These are phyloP conservation scores for Hyperoplus immaculatus DNA, from an alignment of 2,797 vertebrate species.

Conservation along the genomic window DNA sequence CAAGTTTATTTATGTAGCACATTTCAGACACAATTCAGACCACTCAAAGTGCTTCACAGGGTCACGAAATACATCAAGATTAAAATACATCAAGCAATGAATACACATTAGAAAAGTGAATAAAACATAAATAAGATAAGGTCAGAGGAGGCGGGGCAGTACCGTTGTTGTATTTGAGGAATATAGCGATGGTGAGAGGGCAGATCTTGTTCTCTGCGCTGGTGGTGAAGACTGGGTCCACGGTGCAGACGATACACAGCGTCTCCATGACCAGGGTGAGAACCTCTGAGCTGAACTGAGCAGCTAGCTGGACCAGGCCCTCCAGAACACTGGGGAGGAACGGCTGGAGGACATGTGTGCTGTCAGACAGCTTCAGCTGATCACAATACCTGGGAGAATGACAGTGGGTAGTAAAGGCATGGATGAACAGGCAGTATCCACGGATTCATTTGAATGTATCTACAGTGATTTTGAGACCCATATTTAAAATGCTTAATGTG, in stretches of 20 bases:
- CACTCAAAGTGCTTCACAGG: too few species aligned
- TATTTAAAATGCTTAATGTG: not conserved
- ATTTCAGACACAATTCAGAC: too few species aligned
- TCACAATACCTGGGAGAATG: conserved; percentile 91
- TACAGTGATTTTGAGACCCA: too few species aligned
- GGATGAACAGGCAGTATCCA: not conserved
- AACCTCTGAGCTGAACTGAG: conserved; percentile 98
- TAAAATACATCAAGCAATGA: too few species aligned
- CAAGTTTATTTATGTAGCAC: too few species aligned
- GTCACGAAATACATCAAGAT: too few species aligned
- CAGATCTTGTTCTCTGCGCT: conserved; percentile 97
- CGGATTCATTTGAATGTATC: not conserved
- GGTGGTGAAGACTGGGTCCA: conserved; percentile 94
- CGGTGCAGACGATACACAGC: conserved; percentile 96
- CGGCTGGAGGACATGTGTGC: conserved; percentile 95
- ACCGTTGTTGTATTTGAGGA: conserved; percentile 99
- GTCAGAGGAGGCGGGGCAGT: conserved; percentile 30
- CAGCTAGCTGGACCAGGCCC: conserved; percentile 95
- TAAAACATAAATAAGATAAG: too few species aligned
- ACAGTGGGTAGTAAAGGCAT: not conserved
- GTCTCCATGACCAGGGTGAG: conserved; percentile 99
- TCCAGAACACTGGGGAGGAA: conserved; percentile 97
- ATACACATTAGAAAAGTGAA: too few species aligned
- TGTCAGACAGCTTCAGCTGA: conserved; percentile 96
- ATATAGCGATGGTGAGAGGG: conserved; percentile 98